Evolutionary conservation across 2,113 vertebrate genomes (phyloP).

Genomic region (chimpanzee (Pan troglodytes)): NHGRI_mPanTro3-v2.1_pri NC_072403.2:45440001-45440500

Average conservation of each 20-base stretch:
- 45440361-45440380: neutral
- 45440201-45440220: neutral
- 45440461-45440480: neutral
- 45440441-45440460: neutral
- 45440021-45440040: constrained; percentile 26
- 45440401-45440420: neutral
- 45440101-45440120: neutral
- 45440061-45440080: neutral
- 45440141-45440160: neutral
- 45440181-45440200: neutral
- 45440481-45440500: neutral
- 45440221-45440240: neutral
- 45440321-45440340: neutral
- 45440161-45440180: neutral
- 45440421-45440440: neutral
- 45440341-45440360: neutral
- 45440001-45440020: constrained; percentile 23
- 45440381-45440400: neutral
- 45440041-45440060: constrained; percentile 46
- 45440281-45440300: neutral
- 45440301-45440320: neutral
- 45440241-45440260: neutral
- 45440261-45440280: neutral
- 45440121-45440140: neutral
- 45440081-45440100: constrained; percentile 6